Percentiles rank a stretch among this genome's conserved stretches.
phyloP scores from a whole-genome alignment of 2,888 invertebrate genomes.

The Chironomus tentans region DNA sequence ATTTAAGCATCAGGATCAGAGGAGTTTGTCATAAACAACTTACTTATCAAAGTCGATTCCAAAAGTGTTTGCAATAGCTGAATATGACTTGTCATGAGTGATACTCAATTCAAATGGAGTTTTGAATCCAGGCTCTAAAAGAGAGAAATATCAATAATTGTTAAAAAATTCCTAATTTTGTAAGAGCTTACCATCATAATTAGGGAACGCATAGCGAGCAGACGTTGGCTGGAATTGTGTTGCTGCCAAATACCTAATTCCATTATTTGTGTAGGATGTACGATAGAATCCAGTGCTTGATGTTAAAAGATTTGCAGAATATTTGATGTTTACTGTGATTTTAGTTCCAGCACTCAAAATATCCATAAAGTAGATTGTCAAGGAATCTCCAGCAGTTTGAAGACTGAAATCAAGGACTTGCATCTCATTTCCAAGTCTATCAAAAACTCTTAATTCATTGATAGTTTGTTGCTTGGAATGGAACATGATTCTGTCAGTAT shows the following conservation, averaged over 20 bases:
- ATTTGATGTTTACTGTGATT: background rate
- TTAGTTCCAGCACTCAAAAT: background rate
- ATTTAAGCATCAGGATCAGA: too few species aligned
- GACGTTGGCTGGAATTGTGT: background rate
- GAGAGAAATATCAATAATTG: too few species aligned
- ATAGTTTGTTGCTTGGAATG: conserved; percentile 13
- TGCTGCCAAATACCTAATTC: background rate
- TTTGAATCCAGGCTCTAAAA: conserved; percentile 52
- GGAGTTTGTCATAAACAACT: background rate
- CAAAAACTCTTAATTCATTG: background rate
- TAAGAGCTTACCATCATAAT: conserved; percentile 42
- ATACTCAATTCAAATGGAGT: conserved; percentile 47
- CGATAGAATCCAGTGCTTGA: conserved; percentile 3
- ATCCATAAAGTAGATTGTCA: conserved; percentile 8
- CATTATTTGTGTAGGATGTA: background rate
- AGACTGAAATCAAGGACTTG: background rate
- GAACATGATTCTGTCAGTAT: background rate
- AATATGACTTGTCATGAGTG: background rate
- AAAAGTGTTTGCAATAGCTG: background rate
- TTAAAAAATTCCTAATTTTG: too few species aligned
- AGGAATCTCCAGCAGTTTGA: background rate
- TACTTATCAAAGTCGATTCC: background rate
- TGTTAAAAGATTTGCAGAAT: background rate
- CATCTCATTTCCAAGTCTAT: background rate
- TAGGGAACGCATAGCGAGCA: background rate